Conservation (phyloP, 2,888 invertebrate species). For the Eugnorisma glareosa region DNA sequence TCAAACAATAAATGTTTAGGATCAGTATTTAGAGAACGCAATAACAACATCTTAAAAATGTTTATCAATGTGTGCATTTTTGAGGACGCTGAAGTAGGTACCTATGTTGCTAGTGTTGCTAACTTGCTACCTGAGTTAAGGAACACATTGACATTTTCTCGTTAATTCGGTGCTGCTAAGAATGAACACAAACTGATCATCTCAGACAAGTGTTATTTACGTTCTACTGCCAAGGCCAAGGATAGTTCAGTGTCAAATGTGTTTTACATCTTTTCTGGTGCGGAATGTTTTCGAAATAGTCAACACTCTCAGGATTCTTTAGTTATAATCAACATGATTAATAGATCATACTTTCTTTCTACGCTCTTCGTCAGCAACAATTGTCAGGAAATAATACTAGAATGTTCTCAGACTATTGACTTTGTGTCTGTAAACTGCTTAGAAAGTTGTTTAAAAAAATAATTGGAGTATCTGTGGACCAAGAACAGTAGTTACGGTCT, state of each 20-base stretch:
- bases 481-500: not conserved
- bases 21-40: conserved; percentile 3
- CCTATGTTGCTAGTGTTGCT: conserved; percentile 1
- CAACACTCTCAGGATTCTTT: not conserved
- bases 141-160: conserved; percentile 3
- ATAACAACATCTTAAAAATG: not conserved
- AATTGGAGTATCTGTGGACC: not conserved
- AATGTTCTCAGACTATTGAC: not conserved
- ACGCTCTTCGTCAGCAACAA: not conserved
- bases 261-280: not conserved
- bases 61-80: conserved; percentile 12
- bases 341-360: not conserved
- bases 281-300: not conserved
- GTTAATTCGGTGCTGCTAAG: conserved; percentile 6
- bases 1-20: not conserved
- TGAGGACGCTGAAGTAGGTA: too few relatives aligned
- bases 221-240: conserved; percentile 18
- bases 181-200: not conserved
- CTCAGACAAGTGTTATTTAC: conserved; percentile 6
- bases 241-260: conserved; percentile 19
- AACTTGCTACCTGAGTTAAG: not conserved
- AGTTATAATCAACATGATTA: not conserved
- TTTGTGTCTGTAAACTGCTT: not conserved
- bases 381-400: conserved; percentile 4
- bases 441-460: not conserved